Evolutionary conservation across 92 coral and sea anemone species (phyloP), one percentile per base, ranked within the genome.

Genomic region (Zoanthus sociatus): DNA sequence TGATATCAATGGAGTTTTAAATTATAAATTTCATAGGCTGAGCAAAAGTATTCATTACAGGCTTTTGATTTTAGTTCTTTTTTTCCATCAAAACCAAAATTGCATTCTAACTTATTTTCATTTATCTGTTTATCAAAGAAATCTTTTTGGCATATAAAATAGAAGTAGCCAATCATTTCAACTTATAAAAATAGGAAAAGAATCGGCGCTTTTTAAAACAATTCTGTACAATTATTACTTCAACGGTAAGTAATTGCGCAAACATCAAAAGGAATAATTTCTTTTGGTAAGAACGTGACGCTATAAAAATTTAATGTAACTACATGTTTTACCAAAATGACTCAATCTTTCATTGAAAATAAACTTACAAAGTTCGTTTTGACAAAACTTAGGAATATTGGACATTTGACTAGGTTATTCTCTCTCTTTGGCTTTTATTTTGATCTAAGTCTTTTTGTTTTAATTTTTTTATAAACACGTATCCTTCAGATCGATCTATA

Each of bases 261-360:
- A 58, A 58, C 66, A 58, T 58, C 66, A 58, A 58, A 58, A 11
- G n/a, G 66, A 58, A 58, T 58, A 58, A 58, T 58, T 58, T 58
- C 66, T 1, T 58, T 58, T 58, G 1, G 66, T 58, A 58, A 58
- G 66, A 58, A 58, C 66, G 66, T 58, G 66, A 58, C n/a, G n/a
- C 66, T 0, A 58, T 58, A 58, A 58, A 58, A 58, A 58, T 6
- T 58, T 58, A 14, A 58, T 58, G 20, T 54, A 58, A 13, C 42
- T 58, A 58, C n/a, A 16, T 12, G 64, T 11, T 14, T 18, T 58
- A n/a, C 6, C 7, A 58, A 14, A 5, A 58, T 8, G 31, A n/a
- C 30, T 17, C 69, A 21, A 7, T 5, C 69, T 63, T 9, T 50
- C 7, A 50, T 50, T 7, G 55, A 9, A 50, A 50, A 50, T 11